Conservation (phyloP, 2,113 vertebrate species). For the Macquaria ambigua region DNA sequence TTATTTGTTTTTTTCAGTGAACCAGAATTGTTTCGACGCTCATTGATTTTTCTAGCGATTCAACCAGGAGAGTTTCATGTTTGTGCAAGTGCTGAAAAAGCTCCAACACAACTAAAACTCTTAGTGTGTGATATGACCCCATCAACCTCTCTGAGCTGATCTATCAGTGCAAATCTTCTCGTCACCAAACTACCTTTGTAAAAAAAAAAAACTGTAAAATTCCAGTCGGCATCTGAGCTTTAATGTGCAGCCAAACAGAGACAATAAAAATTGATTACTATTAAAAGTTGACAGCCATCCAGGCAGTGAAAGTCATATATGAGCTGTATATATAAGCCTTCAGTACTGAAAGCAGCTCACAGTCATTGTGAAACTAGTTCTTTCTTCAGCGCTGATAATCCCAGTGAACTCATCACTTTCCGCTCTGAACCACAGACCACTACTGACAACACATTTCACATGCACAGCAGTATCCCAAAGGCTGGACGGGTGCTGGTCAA, state of each 20-base stretch:
- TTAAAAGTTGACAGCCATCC: background rate
- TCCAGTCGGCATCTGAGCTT: background rate
- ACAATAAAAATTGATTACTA: background rate
- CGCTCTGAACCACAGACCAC: slow-evolving; percentile 24
- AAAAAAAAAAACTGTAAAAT: too few species aligned
- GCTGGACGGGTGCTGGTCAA: background rate
- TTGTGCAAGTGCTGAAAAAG: background rate
- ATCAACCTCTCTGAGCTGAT: background rate
- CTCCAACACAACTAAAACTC: background rate
- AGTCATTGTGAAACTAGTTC: slow-evolving; percentile 44
- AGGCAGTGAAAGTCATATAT: background rate
- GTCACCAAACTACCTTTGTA: background rate
- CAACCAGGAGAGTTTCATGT: background rate
- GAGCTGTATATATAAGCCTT: background rate
- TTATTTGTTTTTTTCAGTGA: too few species aligned
- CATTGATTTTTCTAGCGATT: too few species aligned
- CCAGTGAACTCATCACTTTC: background rate
- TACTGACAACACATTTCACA: background rate
- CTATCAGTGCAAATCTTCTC: too few species aligned
- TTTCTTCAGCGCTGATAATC: background rate
- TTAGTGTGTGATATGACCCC: background rate
- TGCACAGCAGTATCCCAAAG: background rate
- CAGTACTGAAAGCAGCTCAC: slow-evolving; percentile 28
- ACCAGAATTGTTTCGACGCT: background rate
- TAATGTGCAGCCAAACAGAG: slow-evolving; percentile 3